Conservation (phyloP, 1,140 invertebrate species). For the Cheumatopsyche charites region DNA sequence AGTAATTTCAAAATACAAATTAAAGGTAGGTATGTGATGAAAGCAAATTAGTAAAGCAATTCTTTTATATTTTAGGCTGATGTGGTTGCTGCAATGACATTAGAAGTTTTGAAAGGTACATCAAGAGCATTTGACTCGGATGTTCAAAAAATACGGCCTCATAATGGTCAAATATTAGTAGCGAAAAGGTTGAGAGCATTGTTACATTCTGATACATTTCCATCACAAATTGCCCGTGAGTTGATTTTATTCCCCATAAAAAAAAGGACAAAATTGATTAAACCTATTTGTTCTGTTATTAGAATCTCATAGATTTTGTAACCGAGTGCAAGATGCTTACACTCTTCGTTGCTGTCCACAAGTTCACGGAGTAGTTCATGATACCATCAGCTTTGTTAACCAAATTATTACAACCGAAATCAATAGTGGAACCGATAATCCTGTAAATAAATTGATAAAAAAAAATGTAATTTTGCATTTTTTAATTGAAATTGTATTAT, state of each 20-base stretch:
- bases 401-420: conserved; percentile 70
- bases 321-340: conserved; percentile 77
- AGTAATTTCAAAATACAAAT: conserved; percentile 25
- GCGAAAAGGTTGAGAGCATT: conserved; percentile 68
- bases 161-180: conserved; percentile 71
- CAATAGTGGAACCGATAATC: conserved; percentile 79
- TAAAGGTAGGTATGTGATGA: background rate
- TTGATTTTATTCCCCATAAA: conserved; percentile 26
- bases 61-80: conserved; percentile 59
- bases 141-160: conserved; percentile 71
- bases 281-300: conserved; percentile 41
- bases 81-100: conserved; percentile 72
- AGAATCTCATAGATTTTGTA: conserved; percentile 75
- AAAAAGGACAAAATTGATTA: background rate
- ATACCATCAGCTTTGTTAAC: conserved; percentile 73
- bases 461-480: conserved; percentile 1
- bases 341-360: conserved; percentile 76
- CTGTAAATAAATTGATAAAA: conserved; percentile 58
- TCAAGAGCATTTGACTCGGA: conserved; percentile 74
- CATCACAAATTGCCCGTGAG: conserved; percentile 73
- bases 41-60: background rate
- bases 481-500: background rate
- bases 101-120: conserved; percentile 77
- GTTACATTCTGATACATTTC: conserved; percentile 71
- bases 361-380: conserved; percentile 71